These are phyloP conservation scores for Diplodus puntazzo DNA, from an alignment of 2,797 vertebrate genomes.

Conservation along the genomic window DNA sequence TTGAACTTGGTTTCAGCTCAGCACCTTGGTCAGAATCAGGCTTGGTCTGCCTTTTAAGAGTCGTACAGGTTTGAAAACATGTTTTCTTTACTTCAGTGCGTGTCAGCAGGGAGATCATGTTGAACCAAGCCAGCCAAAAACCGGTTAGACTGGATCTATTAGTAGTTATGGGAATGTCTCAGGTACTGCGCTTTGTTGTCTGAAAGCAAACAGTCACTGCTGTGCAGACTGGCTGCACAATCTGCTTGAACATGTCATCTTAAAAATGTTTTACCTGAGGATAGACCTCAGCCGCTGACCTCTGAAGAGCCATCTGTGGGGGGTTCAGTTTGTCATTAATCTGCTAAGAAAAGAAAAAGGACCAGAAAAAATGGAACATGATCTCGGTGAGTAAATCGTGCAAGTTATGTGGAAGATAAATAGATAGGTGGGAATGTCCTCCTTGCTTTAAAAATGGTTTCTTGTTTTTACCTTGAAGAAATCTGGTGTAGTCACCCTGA, in stretches of 20 bases:
- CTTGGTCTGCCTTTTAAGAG: too few relatives aligned
- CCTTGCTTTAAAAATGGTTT: too few relatives aligned
- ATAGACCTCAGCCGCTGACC: slow-evolving; percentile 9
- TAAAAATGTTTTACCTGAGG: background rate
- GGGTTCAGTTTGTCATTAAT: background rate
- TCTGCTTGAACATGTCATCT: background rate
- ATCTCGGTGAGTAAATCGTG: slow-evolving; percentile 35
- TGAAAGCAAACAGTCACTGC: rapidly evolving
- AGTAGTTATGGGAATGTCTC: too few relatives aligned
- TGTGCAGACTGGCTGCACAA: background rate
- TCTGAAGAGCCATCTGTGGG: background rate
- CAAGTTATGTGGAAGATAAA: background rate
- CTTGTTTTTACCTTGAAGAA: too few relatives aligned
- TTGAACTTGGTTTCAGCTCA: background rate
- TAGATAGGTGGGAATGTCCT: too few relatives aligned
- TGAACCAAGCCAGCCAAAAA: background rate
- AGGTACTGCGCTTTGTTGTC: background rate
- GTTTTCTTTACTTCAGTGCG: too few relatives aligned
- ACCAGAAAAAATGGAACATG: slow-evolving; percentile 31
- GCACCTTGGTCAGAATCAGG: background rate
- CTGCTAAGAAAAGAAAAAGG: background rate
- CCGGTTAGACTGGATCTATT: background rate
- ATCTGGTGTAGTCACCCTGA: too few relatives aligned
- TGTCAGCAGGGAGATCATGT: too few relatives aligned
- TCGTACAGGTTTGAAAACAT: too few relatives aligned